These are phyloP conservation scores for Botia almorhae DNA, from an alignment of 2,797 vertebrate genomes.

Conservation along the genomic window DNA sequence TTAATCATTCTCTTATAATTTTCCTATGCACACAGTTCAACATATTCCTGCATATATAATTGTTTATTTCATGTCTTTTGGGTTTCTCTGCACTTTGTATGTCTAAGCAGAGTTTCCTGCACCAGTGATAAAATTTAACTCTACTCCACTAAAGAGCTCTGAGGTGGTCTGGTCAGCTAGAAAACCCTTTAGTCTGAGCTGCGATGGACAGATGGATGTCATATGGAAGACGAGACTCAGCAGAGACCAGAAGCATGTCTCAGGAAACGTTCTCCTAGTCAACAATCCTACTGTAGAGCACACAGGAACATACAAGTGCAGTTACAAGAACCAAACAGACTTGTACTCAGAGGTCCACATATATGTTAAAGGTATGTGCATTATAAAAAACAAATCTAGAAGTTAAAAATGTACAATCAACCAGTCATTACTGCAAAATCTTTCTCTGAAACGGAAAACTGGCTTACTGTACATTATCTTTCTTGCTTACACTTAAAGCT, in stretches of 20 bases:
- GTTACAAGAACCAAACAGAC: constrained; percentile 66
- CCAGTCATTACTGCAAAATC: neutral
- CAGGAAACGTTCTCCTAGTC: constrained; percentile 40
- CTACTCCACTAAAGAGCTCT: constrained; percentile 37
- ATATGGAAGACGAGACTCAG: constrained; percentile 62
- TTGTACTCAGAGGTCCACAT: constrained; percentile 76
- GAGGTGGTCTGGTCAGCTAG: constrained; percentile 69
- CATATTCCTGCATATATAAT: neutral
- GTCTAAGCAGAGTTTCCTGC: constrained; percentile 68
- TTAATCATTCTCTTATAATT: neutral
- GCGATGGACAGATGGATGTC: constrained; percentile 66
- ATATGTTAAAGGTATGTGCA: constrained; percentile 80
- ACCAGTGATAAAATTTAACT: constrained; percentile 74
- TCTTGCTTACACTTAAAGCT: too few species aligned
- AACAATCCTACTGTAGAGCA: constrained; percentile 36
- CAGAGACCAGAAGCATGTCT: neutral
- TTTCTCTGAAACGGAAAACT: too few species aligned
- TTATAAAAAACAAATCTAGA: neutral
- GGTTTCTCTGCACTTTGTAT: constrained; percentile 24
- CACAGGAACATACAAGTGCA: constrained; percentile 82
- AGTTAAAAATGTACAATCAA: neutral
- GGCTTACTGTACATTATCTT: too few species aligned
- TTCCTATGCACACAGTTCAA: neutral
- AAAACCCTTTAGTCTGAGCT: constrained; percentile 71
- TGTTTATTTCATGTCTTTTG: neutral